These are phyloP conservation scores for Danio kyathit DNA, from an alignment of 2,797 vertebrate genomes.

Conservation along the genomic window DNA sequence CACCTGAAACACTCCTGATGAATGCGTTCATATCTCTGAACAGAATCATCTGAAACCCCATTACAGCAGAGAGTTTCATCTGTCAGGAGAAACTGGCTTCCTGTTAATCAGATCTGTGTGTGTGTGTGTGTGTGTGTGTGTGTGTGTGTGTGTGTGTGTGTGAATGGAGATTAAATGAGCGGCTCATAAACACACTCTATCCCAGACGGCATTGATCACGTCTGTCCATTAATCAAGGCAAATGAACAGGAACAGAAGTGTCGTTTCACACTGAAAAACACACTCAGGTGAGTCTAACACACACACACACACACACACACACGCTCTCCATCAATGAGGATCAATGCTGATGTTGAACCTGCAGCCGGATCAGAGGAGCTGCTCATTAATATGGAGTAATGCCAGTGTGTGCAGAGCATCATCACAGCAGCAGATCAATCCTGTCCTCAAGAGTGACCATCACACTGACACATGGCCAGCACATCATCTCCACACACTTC, in stretches of 20 bases:
- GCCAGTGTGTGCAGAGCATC: neutral
- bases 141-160: neutral
- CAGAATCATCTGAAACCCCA: too few relatives aligned
- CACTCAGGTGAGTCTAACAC: neutral
- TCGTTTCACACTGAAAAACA: neutral
- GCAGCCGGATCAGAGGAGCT: neutral
- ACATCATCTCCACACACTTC: too few relatives aligned
- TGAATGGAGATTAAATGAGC: neutral
- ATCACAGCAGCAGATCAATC: neutral
- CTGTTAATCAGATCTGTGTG: too few relatives aligned
- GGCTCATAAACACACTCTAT: constrained; percentile 10
- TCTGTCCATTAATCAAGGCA: constrained; percentile 48
- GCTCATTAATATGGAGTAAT: neutral
- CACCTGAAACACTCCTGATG: too few relatives aligned
- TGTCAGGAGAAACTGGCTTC: too few relatives aligned
- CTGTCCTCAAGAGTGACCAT: neutral
- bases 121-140: neutral
- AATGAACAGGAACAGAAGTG: constrained; percentile 13
- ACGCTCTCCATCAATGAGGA: neutral
- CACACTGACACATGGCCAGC: too few relatives aligned
- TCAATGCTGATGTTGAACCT: neutral
- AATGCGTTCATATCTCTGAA: too few relatives aligned
- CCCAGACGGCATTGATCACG: neutral
- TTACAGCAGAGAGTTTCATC: too few relatives aligned
- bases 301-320: neutral